Evolutionary conservation across 1,140 invertebrate species (phyloP).

Genomic region (Bombus terrestris): DNA sequence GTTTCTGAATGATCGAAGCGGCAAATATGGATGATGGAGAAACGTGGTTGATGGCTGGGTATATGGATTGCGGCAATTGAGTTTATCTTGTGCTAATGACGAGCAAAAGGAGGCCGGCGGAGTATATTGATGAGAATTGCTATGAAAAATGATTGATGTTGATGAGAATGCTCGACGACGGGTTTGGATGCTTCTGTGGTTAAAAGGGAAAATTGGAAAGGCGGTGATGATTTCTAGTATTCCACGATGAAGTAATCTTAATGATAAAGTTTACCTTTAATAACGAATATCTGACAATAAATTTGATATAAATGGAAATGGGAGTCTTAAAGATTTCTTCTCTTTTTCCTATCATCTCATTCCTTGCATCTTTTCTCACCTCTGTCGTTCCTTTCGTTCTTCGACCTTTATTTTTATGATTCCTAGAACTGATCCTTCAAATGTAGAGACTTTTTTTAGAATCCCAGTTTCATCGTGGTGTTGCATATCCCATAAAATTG

Average conservation of each 20-base stretch:
- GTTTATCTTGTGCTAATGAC: background rate
- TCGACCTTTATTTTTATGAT: background rate
- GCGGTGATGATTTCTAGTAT: background rate
- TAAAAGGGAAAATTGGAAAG: background rate
- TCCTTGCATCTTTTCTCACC: too few species aligned
- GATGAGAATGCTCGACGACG: background rate
- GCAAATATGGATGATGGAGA: conserved; percentile 10
- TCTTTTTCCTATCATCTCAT: too few species aligned
- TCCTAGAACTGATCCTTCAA: background rate
- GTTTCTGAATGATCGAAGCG: background rate
- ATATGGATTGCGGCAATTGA: background rate
- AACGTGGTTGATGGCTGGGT: background rate
- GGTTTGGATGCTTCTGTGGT: background rate
- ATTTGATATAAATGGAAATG: background rate
- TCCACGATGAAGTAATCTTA: background rate
- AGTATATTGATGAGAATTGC: background rate
- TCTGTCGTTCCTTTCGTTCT: background rate
- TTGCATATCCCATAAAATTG: background rate
- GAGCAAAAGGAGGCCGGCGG: background rate
- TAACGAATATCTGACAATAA: background rate
- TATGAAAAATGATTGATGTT: background rate
- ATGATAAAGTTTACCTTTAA: background rate
- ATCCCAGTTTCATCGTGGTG: background rate
- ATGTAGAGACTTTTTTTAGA: background rate
- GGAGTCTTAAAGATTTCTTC: too few species aligned